These are phyloP conservation scores for Cancer borealis DNA, from an alignment of 2,888 invertebrate species.

Conservation along the genomic window DNA sequence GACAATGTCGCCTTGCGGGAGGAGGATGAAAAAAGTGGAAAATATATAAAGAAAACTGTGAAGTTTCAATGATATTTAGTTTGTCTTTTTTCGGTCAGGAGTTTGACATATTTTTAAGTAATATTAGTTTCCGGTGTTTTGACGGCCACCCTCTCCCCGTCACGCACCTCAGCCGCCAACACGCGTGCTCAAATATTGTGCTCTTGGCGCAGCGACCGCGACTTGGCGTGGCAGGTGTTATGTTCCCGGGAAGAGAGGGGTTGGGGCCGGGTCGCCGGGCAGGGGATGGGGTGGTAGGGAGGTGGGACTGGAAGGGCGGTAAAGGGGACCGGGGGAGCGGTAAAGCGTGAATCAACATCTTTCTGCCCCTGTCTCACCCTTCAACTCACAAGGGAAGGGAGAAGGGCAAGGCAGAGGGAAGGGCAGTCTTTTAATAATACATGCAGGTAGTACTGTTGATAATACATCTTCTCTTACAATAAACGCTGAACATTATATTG, in stretches of 20 bases:
- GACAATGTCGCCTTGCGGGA: not conserved
- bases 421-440: not conserved
- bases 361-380: conserved; percentile 24
- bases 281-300: not conserved
- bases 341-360: conserved; percentile 27
- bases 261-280: not conserved
- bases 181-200: conserved; percentile 9
- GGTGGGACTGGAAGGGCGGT: not conserved
- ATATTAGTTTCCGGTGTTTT: not conserved
- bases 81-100: not conserved
- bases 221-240: conserved; percentile 29
- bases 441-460: conserved; percentile 12
- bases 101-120: not conserved
- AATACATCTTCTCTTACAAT: not conserved
- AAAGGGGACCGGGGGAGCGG: not conserved
- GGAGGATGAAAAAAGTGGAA: not conserved
- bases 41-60: not conserved
- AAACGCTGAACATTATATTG: not conserved
- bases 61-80: not conserved
- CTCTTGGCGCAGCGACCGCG: conserved; percentile 2
- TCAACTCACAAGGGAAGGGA: not conserved
- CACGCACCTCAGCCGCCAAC: conserved; percentile 2
- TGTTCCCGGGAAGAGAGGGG: not conserved
- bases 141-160: not conserved
- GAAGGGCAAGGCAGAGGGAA: not conserved